phyloP scores from a whole-genome alignment of 1,140 invertebrate genomes.

The Apis dorsata region DNA sequence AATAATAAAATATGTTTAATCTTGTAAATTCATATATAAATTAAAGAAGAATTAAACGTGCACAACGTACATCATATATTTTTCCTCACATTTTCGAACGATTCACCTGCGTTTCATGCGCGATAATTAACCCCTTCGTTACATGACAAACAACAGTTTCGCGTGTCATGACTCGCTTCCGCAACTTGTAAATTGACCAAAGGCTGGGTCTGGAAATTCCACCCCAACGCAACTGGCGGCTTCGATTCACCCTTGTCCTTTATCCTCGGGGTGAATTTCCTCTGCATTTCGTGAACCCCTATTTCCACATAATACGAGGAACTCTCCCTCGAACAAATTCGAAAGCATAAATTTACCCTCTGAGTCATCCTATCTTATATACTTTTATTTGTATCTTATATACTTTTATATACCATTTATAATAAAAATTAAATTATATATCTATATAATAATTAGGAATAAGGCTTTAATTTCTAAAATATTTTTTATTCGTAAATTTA shows the following conservation, averaged over 20 bases:
- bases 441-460: too few relatives aligned
- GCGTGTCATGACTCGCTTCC: background rate
- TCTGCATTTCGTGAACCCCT: slow-evolving; percentile 7
- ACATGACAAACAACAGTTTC: slow-evolving; percentile 17
- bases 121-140: background rate
- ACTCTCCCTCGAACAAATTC: background rate
- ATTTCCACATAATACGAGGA: background rate
- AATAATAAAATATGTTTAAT: too few relatives aligned
- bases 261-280: background rate
- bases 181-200: slow-evolving; percentile 27
- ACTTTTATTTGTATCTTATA: too few relatives aligned
- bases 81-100: background rate
- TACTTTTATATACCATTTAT: too few relatives aligned
- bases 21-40: too few relatives aligned
- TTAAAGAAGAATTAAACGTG: too few relatives aligned
- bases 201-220: background rate
- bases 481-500: too few relatives aligned
- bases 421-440: too few relatives aligned
- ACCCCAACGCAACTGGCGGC: background rate
- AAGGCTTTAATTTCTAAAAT: too few relatives aligned
- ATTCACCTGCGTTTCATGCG: background rate
- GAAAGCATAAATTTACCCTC: background rate
- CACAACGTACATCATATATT: background rate
- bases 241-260: slow-evolving; percentile 12
- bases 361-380: too few relatives aligned